Conservation (phyloP, 2,113 vertebrate species). For the Planiliza haematocheilus region DNA sequence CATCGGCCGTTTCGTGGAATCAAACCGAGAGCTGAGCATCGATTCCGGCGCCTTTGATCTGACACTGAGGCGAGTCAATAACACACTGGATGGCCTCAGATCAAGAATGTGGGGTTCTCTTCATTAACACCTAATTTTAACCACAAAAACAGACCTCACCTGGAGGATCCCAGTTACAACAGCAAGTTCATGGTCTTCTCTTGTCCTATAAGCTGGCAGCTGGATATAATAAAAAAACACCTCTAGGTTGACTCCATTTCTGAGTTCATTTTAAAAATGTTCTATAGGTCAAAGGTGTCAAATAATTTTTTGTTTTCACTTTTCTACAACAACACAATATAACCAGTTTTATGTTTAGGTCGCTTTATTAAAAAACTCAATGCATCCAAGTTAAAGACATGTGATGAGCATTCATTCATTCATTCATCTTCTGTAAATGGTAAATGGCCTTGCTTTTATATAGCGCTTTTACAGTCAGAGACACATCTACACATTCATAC, state of each 20-base stretch:
- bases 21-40: slow-evolving; percentile 31
- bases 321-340: too few species aligned
- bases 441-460: too few species aligned
- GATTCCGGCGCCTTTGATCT: slow-evolving; percentile 36
- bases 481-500: too few species aligned
- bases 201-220: not conserved
- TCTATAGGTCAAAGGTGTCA: not conserved
- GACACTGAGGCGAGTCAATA: slow-evolving; percentile 44
- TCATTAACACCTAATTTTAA: slow-evolving; percentile 29
- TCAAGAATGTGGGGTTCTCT: slow-evolving; percentile 43
- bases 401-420: too few species aligned
- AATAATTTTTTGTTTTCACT: not conserved
- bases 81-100: slow-evolving; percentile 8
- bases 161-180: not conserved
- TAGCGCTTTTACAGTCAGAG: too few species aligned
- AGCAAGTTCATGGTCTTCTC: slow-evolving; percentile 1
- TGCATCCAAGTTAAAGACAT: too few species aligned
- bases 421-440: too few species aligned
- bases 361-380: too few species aligned
- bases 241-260: not conserved
- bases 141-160: not conserved
- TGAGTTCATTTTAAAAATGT: not conserved
- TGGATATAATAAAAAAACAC: not conserved
- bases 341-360: too few species aligned
- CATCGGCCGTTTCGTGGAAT: slow-evolving; percentile 18